Conservation (phyloP, 2,797 vertebrate genomes). For the Muscicapa comitata region DNA sequence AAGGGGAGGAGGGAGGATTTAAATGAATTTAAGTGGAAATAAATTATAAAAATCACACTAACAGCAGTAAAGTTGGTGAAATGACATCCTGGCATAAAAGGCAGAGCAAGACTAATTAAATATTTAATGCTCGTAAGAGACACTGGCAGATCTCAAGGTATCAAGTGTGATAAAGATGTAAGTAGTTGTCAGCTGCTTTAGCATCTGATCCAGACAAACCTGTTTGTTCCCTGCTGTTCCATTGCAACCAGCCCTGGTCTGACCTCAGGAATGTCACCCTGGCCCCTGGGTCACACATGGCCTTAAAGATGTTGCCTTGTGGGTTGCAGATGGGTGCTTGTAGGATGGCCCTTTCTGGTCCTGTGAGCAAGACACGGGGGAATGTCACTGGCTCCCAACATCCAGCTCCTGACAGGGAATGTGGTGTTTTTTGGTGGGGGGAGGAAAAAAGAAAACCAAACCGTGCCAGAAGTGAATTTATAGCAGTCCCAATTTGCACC, state of each 20-base stretch:
- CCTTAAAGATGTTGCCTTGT: neutral
- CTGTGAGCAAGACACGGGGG: neutral
- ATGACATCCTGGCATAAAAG: slow-evolving; percentile 1
- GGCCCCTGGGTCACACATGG: neutral
- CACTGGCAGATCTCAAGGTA: neutral
- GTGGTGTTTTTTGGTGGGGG: fast-evolving
- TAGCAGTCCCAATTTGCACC: neutral
- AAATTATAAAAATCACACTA: slow-evolving; percentile 11
- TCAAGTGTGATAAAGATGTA: slow-evolving; percentile 7
- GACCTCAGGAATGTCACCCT: neutral
- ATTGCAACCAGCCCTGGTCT: neutral
- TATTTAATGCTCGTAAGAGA: slow-evolving; percentile 17
- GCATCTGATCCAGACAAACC: neutral
- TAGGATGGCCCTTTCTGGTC: neutral
- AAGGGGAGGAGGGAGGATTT: neutral
- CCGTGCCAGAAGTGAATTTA: neutral
- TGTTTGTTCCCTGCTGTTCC: neutral
- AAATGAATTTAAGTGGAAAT: neutral
- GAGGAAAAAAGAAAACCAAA: neutral
- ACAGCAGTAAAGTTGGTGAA: slow-evolving; percentile 11
- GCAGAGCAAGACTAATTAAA: slow-evolving; percentile 42
- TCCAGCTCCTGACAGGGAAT: neutral
- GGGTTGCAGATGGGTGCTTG: neutral
- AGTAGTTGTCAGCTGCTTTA: neutral
- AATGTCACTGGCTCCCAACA: neutral